phyloP scores from a whole-genome alignment of 2,888 invertebrate species.

The Tiliacea aurago region DNA sequence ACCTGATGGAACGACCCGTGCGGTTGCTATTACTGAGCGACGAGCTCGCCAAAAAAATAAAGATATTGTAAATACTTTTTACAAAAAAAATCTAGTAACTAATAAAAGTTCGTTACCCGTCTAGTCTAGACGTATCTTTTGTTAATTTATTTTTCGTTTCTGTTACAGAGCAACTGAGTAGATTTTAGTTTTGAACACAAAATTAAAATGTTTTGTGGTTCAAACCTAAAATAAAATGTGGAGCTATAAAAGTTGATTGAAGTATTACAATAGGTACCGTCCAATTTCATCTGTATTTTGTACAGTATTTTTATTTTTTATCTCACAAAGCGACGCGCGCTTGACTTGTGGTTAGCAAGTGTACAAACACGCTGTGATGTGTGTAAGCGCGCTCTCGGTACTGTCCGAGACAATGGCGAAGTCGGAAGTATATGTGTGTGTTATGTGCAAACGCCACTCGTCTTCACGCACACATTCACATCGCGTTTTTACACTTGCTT shows the following conservation, averaged over 20 bases:
- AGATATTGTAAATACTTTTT: neutral
- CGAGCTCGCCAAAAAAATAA: too few relatives aligned
- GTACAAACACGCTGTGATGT: neutral
- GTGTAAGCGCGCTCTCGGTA: too few relatives aligned
- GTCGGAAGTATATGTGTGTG: too few relatives aligned
- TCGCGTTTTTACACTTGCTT: neutral
- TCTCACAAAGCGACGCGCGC: neutral
- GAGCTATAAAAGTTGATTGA: conserved; percentile 7
- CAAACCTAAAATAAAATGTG: conserved; percentile 15
- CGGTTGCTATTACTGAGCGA: too few relatives aligned
- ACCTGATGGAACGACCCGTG: too few relatives aligned
- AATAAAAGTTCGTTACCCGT: conserved; percentile 44
- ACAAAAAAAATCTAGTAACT: neutral
- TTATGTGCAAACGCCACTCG: too few relatives aligned
- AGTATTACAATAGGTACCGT: neutral
- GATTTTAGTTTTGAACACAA: conserved; percentile 8
- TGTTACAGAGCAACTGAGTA: conserved; percentile 11
- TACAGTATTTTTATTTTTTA: neutral
- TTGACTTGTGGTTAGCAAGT: neutral
- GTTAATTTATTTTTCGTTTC: conserved; percentile 41
- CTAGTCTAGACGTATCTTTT: conserved; percentile 45
- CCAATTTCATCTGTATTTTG: too few relatives aligned
- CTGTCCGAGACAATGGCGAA: too few relatives aligned
- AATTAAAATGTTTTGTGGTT: conserved; percentile 34
- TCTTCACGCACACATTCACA: neutral